These are phyloP conservation scores for Macrobrachium rosenbergii DNA, from an alignment of 1,140 invertebrate species.

Conservation along the genomic window DNA sequence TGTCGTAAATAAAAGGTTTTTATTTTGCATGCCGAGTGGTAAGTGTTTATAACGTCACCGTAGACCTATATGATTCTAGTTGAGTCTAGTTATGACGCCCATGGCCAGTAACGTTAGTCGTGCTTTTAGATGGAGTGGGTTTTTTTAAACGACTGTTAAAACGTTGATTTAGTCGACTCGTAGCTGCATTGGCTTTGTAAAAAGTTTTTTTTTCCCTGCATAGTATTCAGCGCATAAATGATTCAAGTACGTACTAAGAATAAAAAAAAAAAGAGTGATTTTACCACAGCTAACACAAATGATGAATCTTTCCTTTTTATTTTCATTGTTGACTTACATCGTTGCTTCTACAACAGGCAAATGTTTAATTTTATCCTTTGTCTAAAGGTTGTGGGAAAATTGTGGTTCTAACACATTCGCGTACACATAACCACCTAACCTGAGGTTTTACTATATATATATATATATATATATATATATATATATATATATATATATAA, in stretches of 20 bases:
- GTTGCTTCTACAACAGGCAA: too few species aligned
- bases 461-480: neutral
- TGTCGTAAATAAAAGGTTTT: conserved; percentile 52
- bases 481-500: neutral
- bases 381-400: too few species aligned
- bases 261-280: conserved; percentile 6
- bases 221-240: too few species aligned
- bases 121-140: too few species aligned
- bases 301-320: conserved; percentile 6
- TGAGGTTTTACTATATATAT: neutral
- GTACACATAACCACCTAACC: too few species aligned
- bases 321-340: neutral
- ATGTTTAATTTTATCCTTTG: too few species aligned
- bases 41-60: conserved; percentile 46
- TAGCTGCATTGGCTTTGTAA: neutral
- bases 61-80: conserved; percentile 34
- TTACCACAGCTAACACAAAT: conserved; percentile 18
- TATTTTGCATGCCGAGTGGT: conserved; percentile 48
- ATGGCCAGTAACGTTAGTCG: too few species aligned
- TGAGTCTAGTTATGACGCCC: conserved; percentile 21
- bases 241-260: too few species aligned
- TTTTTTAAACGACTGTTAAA: too few species aligned
- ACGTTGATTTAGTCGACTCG: too few species aligned
- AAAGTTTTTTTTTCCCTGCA: neutral
- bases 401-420: too few species aligned